These are phyloP conservation scores for Teinopalpus imperialis DNA, from an alignment of 2,888 invertebrate species.

Conservation along the genomic window DNA sequence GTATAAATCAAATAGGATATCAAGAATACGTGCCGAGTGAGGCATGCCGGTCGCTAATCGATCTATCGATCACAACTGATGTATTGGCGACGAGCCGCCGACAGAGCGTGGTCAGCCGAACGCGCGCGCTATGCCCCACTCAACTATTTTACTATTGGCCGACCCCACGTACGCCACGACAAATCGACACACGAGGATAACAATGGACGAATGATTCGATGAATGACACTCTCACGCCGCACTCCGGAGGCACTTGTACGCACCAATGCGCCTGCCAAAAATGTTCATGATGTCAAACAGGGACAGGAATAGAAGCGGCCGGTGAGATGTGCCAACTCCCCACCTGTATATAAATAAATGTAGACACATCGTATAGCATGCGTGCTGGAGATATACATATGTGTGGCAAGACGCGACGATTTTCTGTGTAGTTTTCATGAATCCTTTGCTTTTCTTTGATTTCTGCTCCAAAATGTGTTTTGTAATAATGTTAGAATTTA, in stretches of 20 bases:
- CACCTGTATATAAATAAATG: slow-evolving; percentile 39
- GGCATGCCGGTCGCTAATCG: slow-evolving; percentile 48
- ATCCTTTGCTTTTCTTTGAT: too few species aligned
- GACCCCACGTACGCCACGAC: slow-evolving; percentile 56
- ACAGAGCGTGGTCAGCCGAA: slow-evolving; percentile 50
- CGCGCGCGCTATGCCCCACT: slow-evolving; percentile 51
- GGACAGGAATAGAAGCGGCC: slow-evolving; percentile 72
- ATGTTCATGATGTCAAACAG: slow-evolving; percentile 65
- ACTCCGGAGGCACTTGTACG: slow-evolving; percentile 63
- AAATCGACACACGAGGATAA: slow-evolving; percentile 72
- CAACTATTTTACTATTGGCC: slow-evolving; percentile 66
- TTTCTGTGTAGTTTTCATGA: too few species aligned
- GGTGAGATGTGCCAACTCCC: slow-evolving; percentile 70
- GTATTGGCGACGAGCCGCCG: slow-evolving; percentile 66
- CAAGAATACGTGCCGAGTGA: slow-evolving; percentile 41
- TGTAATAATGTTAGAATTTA: too few species aligned
- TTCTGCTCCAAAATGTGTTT: too few species aligned
- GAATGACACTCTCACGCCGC: slow-evolving; percentile 71
- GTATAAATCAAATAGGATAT: slow-evolving; percentile 47
- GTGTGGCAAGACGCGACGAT: slow-evolving; percentile 59
- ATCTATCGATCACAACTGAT: slow-evolving; percentile 74
- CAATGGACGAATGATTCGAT: slow-evolving; percentile 76
- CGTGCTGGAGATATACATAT: slow-evolving; percentile 47
- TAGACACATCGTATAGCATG: slow-evolving; percentile 25
- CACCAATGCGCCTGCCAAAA: slow-evolving; percentile 72